These are phyloP conservation scores for Lithobates pipiens DNA, from an alignment of 2,797 vertebrate species.

Conservation along the genomic window DNA sequence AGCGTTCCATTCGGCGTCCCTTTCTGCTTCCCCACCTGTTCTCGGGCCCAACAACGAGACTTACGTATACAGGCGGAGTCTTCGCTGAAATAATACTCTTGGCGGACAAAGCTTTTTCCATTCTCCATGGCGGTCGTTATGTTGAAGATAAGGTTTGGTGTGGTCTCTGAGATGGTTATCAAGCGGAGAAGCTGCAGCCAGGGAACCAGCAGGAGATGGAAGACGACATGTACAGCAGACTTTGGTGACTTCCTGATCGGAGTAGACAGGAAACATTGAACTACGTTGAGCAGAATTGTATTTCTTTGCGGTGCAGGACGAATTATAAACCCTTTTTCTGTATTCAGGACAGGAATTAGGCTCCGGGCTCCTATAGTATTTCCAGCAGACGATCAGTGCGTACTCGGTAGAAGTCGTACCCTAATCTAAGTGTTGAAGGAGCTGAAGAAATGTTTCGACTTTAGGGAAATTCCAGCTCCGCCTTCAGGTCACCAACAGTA, in stretches of 20 bases:
- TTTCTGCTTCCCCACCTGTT: neutral
- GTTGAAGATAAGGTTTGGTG: neutral
- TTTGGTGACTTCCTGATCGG: neutral
- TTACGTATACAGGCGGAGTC: conserved; percentile 10
- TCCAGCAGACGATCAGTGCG: neutral
- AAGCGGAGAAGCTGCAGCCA: conserved; percentile 17
- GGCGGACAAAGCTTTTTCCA: conserved; percentile 12
- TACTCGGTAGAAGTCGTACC: conserved; percentile 8
- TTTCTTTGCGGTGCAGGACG: neutral
- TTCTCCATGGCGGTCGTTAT: neutral
- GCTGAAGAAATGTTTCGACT: neutral
- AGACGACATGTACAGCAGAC: conserved; percentile 8
- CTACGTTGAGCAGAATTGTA: conserved; percentile 4
- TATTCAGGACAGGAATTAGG: conserved; percentile 14
- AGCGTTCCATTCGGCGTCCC: neutral
- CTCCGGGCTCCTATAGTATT: neutral
- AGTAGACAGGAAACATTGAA: neutral
- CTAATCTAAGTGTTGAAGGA: conserved; percentile 4
- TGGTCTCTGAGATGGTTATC: conserved; percentile 13
- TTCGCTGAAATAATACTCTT: conserved; percentile 18
- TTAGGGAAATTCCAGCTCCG: neutral
- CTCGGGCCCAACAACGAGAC: conserved; percentile 15
- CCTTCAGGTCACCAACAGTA: neutral
- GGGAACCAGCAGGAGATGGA: neutral
- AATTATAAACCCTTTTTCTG: neutral